Evolutionary conservation across 1,140 invertebrate genomes (phyloP).

Genomic region (Cepaea nemoralis): DNA sequence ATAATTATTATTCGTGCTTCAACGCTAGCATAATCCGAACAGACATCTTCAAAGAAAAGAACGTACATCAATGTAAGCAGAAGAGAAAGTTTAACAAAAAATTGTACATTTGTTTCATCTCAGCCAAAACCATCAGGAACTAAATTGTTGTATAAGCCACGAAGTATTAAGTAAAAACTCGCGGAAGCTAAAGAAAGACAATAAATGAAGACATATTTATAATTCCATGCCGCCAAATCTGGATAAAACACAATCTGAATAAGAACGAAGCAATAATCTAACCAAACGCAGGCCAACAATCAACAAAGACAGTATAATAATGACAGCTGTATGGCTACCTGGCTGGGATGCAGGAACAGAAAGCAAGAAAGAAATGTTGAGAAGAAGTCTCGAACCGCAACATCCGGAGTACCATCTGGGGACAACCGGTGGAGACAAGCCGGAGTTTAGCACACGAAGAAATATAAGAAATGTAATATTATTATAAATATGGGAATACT

Average conservation of each 20-base stretch:
- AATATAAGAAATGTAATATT: slow-evolving; percentile 1
- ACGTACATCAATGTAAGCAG: background rate
- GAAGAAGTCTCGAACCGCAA: slow-evolving; percentile 42
- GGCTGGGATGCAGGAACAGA: slow-evolving; percentile 40
- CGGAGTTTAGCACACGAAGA: background rate
- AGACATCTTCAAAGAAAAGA: no score
- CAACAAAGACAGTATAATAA: slow-evolving; percentile 8
- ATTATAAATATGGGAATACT: slow-evolving; percentile 5
- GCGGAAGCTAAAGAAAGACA: slow-evolving; percentile 15
- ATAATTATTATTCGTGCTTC: no score
- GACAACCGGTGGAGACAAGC: slow-evolving; percentile 16
- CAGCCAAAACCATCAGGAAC: background rate
- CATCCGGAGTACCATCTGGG: slow-evolving; percentile 27
- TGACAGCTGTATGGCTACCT: slow-evolving; percentile 35
- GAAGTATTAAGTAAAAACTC: slow-evolving; percentile 2
- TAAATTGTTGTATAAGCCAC: background rate
- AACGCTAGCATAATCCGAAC: no score
- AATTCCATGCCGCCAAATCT: slow-evolving; percentile 12
- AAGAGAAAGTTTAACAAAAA: background rate
- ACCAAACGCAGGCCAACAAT: slow-evolving; percentile 17
- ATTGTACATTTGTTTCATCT: background rate
- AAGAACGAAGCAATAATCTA: background rate
- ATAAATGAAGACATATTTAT: slow-evolving; percentile 16
- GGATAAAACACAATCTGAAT: background rate
- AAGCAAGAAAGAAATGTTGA: slow-evolving; percentile 48